Conservation (phyloP, 1,140 invertebrate species). For the Epicauta chinensis region DNA sequence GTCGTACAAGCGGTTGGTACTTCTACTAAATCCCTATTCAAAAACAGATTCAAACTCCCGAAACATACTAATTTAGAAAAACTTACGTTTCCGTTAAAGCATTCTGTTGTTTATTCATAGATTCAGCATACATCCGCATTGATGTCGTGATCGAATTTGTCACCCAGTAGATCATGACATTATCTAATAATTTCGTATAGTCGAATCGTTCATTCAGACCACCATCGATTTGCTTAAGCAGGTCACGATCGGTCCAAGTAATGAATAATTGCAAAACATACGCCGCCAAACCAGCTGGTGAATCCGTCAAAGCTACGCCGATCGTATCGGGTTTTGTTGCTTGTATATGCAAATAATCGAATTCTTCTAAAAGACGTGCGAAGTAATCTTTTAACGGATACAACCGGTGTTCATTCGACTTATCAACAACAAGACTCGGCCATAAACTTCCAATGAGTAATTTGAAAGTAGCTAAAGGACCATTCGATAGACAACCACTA, state of each 20-base stretch:
- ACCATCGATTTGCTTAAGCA: slow-evolving; percentile 56
- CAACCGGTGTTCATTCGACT: slow-evolving; percentile 50
- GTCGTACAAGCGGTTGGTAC: slow-evolving; percentile 58
- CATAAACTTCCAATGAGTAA: slow-evolving; percentile 48
- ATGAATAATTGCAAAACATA: slow-evolving; percentile 86
- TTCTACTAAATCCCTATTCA: slow-evolving; percentile 49
- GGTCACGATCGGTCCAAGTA: slow-evolving; percentile 58
- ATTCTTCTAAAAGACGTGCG: slow-evolving; percentile 53
- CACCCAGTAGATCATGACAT: slow-evolving; percentile 84
- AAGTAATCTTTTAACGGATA: slow-evolving; percentile 54
- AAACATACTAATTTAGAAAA: neutral
- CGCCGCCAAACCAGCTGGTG: slow-evolving; percentile 68
- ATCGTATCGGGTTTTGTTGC: slow-evolving; percentile 89
- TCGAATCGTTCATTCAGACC: slow-evolving; percentile 59
- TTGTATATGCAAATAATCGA: slow-evolving; percentile 74
- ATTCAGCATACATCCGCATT: slow-evolving; percentile 68
- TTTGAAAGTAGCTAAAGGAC: slow-evolving; percentile 44
- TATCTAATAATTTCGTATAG: slow-evolving; percentile 75
- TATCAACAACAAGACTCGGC: slow-evolving; percentile 53
- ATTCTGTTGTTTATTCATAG: slow-evolving; percentile 40
- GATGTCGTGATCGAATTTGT: slow-evolving; percentile 71
- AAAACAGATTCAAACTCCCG: slow-evolving; percentile 30
- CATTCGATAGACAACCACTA: slow-evolving; percentile 53
- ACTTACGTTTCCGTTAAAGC: slow-evolving; percentile 48
- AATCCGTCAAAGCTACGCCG: slow-evolving; percentile 57